Evolutionary conservation across 1,140 invertebrate species (phyloP).

Genomic region (Mercenaria mercenaria): DNA sequence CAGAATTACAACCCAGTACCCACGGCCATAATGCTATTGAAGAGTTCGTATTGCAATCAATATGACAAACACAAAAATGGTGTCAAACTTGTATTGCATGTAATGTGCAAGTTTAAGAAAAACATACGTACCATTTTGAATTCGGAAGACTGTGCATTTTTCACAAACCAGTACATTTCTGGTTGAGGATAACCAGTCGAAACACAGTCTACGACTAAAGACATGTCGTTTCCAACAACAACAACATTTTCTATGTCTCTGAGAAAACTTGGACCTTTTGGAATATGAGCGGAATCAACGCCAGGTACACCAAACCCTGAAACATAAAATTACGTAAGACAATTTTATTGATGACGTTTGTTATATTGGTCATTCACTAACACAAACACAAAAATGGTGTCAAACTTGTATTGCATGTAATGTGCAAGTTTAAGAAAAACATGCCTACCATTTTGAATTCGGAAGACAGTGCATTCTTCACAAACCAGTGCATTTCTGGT

Average conservation of each 20-base stretch:
- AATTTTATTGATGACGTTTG: too few relatives aligned
- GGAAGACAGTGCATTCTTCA: neutral
- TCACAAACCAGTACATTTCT: conserved; percentile 68
- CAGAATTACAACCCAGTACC: too few relatives aligned
- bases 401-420: too few relatives aligned
- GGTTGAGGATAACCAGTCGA: conserved; percentile 71
- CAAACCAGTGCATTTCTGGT: conserved; percentile 70
- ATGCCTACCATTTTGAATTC: conserved; percentile 30
- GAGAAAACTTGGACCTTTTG: conserved; percentile 73
- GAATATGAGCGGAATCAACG: conserved; percentile 64
- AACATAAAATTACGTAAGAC: too few relatives aligned
- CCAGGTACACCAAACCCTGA: conserved; percentile 73
- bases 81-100: too few relatives aligned
- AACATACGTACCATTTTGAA: conserved; percentile 39
- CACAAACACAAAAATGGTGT: too few relatives aligned
- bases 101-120: too few relatives aligned
- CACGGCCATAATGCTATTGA: too few relatives aligned
- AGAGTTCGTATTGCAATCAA: too few relatives aligned
- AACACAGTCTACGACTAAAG: conserved; percentile 71
- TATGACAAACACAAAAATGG: too few relatives aligned
- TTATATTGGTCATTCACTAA: too few relatives aligned
- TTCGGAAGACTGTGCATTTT: neutral
- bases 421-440: too few relatives aligned
- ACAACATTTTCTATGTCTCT: conserved; percentile 67
- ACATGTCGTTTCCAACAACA: conserved; percentile 28